Base-by-base conservation (phyloP, 2,888 invertebrate genomes). In the Archaeoteleia sp. region DNA sequence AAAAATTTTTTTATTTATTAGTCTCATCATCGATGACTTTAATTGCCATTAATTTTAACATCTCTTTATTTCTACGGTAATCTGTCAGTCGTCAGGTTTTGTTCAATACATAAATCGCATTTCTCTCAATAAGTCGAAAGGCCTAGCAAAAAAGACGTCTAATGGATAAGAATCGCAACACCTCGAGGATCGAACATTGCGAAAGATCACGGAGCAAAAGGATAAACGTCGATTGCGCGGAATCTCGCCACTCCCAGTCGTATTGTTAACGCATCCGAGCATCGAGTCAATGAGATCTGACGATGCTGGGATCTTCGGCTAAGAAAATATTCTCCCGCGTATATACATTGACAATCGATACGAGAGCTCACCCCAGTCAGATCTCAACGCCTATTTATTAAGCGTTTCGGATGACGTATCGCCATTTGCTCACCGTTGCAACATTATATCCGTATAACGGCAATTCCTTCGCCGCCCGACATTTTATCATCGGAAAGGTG, bases 31-130 rank as follows among this genome's bases (percentile, higher is more conserved):
- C 20, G 17, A 35, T 37, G 27, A 46, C 53, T 53, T 34, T 40
- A 20, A 12, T 32, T 46, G 40, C 46, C 54, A 23, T 1, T 7
- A 17, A 12, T 29, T 17, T 34, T 32, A 42, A 13, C 23, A 4
- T 40, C 46, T 42, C 48, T 61, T 53, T 63, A 37, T 55, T 35
- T 35, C 23, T 15, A 9, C 7, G 39, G 46, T 46, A 57, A 51
- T 65, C 57, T 65, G 51, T 65, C 65, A 65, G 57, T 65, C 65
- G 57, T 57, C 57, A 46, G 57, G 65, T 65, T 51, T 65, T 42
- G 57, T 39, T 51, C 51, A 46, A 45, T 45, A 65, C 57, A 58
- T 45, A 39, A 58, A 58, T 65, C 57, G 57, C 20, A 45, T 57
- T 39, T 65, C 51, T 65, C 57, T 51, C 51, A 53, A 51, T 57